Percentiles rank a stretch among this genome's conserved stretches.
These are phyloP conservation scores for Astreopora myriophthalma DNA, from an alignment of 64 coral and sea anemone species.

Conservation along the genomic window DNA sequence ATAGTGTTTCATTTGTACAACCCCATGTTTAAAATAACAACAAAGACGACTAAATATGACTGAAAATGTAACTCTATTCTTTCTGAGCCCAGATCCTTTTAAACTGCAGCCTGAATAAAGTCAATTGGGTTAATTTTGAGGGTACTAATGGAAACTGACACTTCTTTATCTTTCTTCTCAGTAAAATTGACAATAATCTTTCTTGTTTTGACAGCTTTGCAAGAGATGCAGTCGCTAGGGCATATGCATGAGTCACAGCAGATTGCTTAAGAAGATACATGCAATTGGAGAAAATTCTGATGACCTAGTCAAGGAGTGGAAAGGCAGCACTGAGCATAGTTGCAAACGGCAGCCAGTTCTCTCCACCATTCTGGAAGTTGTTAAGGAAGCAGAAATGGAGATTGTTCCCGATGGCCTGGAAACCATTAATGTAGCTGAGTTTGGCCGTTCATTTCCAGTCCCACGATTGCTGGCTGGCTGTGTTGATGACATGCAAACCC, in stretches of 20 bases:
- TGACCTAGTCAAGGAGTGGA: not conserved
- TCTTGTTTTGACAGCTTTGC: not conserved
- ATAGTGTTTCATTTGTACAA: not conserved
- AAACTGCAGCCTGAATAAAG: no score
- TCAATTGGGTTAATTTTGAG: not conserved
- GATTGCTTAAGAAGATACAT: slow-evolving; percentile 25
- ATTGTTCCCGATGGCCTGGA: not conserved
- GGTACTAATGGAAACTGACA: not conserved
- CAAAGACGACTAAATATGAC: not conserved
- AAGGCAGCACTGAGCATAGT: not conserved
- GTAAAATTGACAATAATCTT: not conserved
- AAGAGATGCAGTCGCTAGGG: not conserved
- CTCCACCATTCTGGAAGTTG: not conserved
- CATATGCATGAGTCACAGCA: slow-evolving; percentile 15
- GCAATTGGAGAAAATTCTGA: not conserved
- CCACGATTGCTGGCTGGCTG: not conserved
- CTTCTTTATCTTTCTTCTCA: not conserved
- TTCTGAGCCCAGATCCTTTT: no score
- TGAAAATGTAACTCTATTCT: no score
- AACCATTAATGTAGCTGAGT: not conserved
- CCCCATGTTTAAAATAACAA: not conserved
- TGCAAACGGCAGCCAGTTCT: not conserved
- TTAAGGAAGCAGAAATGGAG: slow-evolving; percentile 7
- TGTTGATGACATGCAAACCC: not conserved
- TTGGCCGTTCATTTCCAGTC: not conserved